Evolutionary conservation across 2,888 invertebrate genomes (phyloP).

Genomic region (Halictus ligatus): DNA sequence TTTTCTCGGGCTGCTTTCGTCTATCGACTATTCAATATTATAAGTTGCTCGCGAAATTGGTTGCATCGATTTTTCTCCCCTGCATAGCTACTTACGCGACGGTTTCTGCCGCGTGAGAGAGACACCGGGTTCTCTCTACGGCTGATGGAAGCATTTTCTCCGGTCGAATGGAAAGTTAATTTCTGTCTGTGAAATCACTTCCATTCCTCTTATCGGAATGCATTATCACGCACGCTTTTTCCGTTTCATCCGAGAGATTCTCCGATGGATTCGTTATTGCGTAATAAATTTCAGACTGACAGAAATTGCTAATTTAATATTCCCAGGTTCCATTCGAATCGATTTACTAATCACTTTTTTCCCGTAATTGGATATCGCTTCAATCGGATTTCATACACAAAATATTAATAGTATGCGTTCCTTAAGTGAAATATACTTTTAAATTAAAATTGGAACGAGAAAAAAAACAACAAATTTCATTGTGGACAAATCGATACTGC

Average conservation of each 20-base stretch:
- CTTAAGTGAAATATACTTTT: not conserved
- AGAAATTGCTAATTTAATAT: not conserved
- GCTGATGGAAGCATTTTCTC: conserved; percentile 4
- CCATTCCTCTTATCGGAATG: not conserved
- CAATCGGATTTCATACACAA: not conserved
- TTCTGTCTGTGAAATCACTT: not conserved
- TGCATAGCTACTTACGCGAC: conserved; percentile 24
- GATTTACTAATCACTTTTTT: not conserved
- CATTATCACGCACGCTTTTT: conserved; percentile 2
- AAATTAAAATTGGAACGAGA: not conserved
- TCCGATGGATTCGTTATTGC: not conserved
- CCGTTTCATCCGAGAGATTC: conserved; percentile 1
- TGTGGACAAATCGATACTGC: not conserved
- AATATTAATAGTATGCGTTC: not conserved
- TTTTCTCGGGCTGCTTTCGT: conserved; percentile 38
- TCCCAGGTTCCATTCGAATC: not conserved
- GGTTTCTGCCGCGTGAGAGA: conserved; percentile 6
- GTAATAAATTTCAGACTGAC: not conserved
- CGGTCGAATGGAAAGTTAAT: conserved; percentile 13
- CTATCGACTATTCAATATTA: conserved; percentile 57
- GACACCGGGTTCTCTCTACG: not conserved
- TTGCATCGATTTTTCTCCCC: conserved; percentile 60
- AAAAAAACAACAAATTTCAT: not conserved
- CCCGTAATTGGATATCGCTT: not conserved
- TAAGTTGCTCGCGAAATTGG: conserved; percentile 67